Base-by-base conservation (phyloP, 2,888 invertebrate species). In the Eudasyphora cyanicolor region DNA sequence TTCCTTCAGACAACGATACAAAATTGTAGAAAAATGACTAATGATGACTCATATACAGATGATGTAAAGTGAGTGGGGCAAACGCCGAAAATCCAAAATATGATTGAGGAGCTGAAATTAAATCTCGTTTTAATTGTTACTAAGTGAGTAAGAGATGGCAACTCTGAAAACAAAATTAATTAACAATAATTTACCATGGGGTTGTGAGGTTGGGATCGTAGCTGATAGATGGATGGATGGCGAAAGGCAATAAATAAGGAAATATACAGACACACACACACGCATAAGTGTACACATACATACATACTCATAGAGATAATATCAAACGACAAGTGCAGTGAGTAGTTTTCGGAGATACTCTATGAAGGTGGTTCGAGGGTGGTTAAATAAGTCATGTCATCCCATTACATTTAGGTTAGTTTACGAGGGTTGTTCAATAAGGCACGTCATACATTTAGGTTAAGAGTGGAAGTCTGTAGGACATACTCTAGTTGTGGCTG, bases 41-140 rank as follows among this genome's bases (percentile, higher is more conserved):
- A 78, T 77, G 45, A 70, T 77, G 77, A 77, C n/a, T 77, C 70
- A 77, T n/a, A n/a, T n/a, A n/a, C n/a, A n/a, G n/a, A n/a, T 12
- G 29, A n/a, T 27, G 3, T n/a, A 5, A 24, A 60, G 10, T 29
- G 29, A 60, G 24, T 57, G 14, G 27, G 60, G 32, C 29, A 29
- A 12, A 57, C n/a, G 3, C 27, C 60, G 8, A 29, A 60, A 17
- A 35, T 14, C 5, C n/a, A 35, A 51, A 51, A 14, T 21, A 45
- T 14, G n/a, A 29, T 70, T 27, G 70, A 75, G 76, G 76, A 76
- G 51, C 51, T 51, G 21, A 60, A 21, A 57, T 49, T 7, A 49
- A 54, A 74, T 19, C 35, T 64, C 45, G 29, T 1, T 14, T 45
- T 45, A 45, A 10, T 14, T 45, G 45, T 45, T 21, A 5, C 21